Evolutionary conservation across 1,140 invertebrate genomes (phyloP).

Genomic region (Lasaia peninsularis): DNA sequence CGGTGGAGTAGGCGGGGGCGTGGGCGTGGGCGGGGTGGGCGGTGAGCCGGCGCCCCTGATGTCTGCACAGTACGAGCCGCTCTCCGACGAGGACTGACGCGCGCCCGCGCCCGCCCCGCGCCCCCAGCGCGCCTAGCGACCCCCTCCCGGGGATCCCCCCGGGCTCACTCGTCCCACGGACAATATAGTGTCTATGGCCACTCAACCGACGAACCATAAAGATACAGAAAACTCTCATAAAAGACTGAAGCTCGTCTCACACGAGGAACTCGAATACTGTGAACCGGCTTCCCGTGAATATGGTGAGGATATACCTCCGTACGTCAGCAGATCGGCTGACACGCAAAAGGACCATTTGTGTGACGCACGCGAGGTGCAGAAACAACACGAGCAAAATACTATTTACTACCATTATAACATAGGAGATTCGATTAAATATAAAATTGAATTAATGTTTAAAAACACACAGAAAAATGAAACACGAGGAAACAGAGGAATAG

Average conservation of each 20-base stretch:
- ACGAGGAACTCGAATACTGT: neutral
- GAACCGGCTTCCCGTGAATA: neutral
- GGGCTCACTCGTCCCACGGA: conserved; percentile 2
- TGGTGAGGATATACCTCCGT: conserved; percentile 2
- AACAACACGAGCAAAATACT: neutral
- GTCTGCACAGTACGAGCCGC: conserved; percentile 90
- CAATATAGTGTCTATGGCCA: too few relatives aligned
- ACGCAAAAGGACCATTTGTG: neutral
- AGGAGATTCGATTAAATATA: conserved; percentile 7
- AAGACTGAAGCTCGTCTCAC: neutral
- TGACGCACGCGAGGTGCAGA: neutral
- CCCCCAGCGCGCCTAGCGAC: conserved; percentile 41
- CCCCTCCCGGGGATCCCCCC: conserved; percentile 63
- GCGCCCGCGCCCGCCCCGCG: conserved; percentile 31
- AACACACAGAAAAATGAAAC: neutral
- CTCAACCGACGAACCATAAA: neutral
- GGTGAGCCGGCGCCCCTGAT: conserved; percentile 87
- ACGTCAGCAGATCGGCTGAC: neutral
- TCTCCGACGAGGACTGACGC: conserved; percentile 90
- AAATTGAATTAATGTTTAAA: conserved; percentile 9
- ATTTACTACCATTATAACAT: conserved; percentile 2
- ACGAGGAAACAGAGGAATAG: neutral
- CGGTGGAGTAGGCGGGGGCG: conserved; percentile 46
- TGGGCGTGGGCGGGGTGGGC: conserved; percentile 56
- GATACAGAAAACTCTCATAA: neutral